These are phyloP conservation scores for Dione juno DNA, from an alignment of 2,888 invertebrate species.

Conservation along the genomic window DNA sequence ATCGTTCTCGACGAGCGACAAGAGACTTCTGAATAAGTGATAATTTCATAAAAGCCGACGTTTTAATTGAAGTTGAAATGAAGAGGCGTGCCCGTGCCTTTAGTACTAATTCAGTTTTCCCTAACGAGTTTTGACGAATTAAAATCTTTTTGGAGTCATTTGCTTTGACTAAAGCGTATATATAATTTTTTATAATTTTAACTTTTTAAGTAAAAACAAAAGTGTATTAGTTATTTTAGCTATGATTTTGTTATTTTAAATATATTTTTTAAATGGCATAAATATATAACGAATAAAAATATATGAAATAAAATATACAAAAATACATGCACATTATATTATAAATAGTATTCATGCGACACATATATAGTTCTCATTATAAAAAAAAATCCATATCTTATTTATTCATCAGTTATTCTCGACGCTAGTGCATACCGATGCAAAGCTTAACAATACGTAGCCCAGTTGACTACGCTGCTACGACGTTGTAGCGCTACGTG, in stretches of 20 bases:
- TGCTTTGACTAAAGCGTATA: conserved; percentile 11
- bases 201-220: not conserved
- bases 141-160: conserved; percentile 31
- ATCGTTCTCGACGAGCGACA: conserved; percentile 52
- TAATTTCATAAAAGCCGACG: conserved; percentile 40
- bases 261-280: not conserved
- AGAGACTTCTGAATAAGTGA: conserved; percentile 62
- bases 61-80: conserved; percentile 61
- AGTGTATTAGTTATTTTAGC: not conserved
- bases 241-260: not conserved
- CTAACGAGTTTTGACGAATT: conserved; percentile 33
- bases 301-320: not conserved
- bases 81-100: conserved; percentile 42
- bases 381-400: conserved; percentile 16
- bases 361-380: not conserved
- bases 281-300: not conserved
- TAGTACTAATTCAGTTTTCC: conserved; percentile 41
- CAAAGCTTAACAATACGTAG: conserved; percentile 50
- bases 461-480: conserved; percentile 57
- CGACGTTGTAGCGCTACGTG: conserved; percentile 60
- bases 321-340: not conserved
- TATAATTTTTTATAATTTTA: not conserved
- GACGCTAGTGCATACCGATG: not conserved
- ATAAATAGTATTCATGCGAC: not conserved
- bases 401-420: conserved; percentile 13